These are phyloP conservation scores for Apostichopus japonicus DNA, from an alignment of 35 echinoderm and acorn worm species.

Conservation along the genomic window DNA sequence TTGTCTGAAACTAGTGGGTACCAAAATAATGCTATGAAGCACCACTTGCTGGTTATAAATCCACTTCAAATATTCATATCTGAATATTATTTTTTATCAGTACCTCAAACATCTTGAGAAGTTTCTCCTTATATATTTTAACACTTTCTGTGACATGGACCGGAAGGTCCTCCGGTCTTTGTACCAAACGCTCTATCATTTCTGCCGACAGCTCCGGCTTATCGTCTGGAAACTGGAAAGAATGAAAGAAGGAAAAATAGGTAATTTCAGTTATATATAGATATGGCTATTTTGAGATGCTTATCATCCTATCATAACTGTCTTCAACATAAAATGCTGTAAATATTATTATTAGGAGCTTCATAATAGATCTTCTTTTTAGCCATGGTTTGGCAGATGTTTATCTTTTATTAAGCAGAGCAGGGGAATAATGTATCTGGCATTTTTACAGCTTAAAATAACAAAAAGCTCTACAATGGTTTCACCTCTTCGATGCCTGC, in stretches of 20 bases:
- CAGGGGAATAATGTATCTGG: too few relatives aligned
- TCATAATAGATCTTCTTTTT: too few relatives aligned
- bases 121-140: constrained; percentile 81
- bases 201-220: constrained; percentile 76
- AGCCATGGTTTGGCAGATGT: too few relatives aligned
- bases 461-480: neutral
- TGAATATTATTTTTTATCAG: neutral
- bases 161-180: constrained; percentile 87
- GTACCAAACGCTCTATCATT: constrained; percentile 89
- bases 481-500: constrained; percentile 11
- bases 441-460: neutral
- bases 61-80: too few relatives aligned
- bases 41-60: too few relatives aligned
- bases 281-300: too few relatives aligned
- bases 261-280: neutral
- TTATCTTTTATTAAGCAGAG: too few relatives aligned
- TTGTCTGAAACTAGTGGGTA: too few relatives aligned
- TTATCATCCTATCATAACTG: too few relatives aligned
- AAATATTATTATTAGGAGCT: too few relatives aligned
- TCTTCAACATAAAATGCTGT: too few relatives aligned
- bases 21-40: too few relatives aligned
- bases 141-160: constrained; percentile 74
- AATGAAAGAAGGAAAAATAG: neutral
- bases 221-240: constrained; percentile 74
- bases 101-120: constrained; percentile 95